phyloP scores from a whole-genome alignment of 2,797 vertebrate species.

The Oceanodroma leucorhoa region DNA sequence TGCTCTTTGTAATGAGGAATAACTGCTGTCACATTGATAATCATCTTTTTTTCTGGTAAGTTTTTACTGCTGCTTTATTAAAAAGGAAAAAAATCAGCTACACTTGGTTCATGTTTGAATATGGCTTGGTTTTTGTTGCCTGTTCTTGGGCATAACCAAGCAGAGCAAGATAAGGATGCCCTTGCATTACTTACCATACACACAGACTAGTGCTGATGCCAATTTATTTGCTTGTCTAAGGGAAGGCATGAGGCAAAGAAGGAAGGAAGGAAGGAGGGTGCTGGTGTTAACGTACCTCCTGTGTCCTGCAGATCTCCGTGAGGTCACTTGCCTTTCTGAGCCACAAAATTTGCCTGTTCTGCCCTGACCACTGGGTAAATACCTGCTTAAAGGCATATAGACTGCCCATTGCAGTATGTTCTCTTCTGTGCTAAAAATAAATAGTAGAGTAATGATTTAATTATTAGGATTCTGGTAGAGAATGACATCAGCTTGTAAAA shows the following conservation, averaged over 20 bases:
- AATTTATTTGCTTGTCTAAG: not conserved
- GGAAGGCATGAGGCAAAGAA: not conserved
- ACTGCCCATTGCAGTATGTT: not conserved
- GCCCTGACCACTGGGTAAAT: not conserved
- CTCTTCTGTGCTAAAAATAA: not conserved
- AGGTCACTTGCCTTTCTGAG: not conserved
- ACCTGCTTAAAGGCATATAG: not conserved
- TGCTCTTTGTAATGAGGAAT: not conserved
- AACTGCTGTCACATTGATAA: not conserved
- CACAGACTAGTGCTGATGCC: not conserved
- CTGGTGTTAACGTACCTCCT: not conserved
- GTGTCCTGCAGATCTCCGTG: rapidly evolving
- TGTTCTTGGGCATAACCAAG: not conserved
- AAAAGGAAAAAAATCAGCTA: not conserved
- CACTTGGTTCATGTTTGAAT: not conserved
- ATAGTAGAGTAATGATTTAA: not conserved
- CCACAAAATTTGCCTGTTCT: not conserved
- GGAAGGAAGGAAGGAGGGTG: not conserved
- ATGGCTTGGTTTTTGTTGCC: not conserved
- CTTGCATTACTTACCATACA: not conserved
- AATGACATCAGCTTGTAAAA: not conserved
- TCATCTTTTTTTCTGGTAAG: not conserved
- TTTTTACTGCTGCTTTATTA: not conserved
- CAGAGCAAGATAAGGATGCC: not conserved
- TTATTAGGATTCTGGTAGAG: not conserved